Conservation (phyloP, 2,113 vertebrate genomes). For the Crotalus tigris region DNA sequence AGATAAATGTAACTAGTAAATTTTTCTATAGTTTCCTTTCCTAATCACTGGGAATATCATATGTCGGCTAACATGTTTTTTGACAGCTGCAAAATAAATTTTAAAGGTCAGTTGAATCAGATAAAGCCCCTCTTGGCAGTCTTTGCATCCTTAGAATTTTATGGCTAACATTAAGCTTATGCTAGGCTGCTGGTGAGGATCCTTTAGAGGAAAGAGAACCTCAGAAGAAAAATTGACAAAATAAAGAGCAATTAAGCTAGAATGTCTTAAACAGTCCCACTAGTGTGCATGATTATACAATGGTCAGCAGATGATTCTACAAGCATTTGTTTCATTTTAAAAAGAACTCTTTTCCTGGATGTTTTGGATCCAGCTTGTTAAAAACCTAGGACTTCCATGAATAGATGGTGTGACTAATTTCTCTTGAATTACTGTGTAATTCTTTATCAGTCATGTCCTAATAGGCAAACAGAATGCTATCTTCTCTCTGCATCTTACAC, state of each 20-base stretch:
- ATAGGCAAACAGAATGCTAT: conserved; percentile 37
- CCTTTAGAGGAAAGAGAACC: conserved; percentile 42
- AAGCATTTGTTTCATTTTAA: conserved; percentile 72
- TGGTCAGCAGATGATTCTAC: conserved; percentile 54
- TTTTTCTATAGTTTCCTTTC: conserved; percentile 44
- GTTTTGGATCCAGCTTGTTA: conserved; percentile 62
- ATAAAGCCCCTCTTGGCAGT: conserved; percentile 55
- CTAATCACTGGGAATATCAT: conserved; percentile 36
- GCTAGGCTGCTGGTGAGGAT: conserved; percentile 11
- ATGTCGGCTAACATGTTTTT: conserved; percentile 45
- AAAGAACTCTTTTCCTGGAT: conserved; percentile 35
- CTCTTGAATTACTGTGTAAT: conserved; percentile 59
- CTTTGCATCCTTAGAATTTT: conserved; percentile 54
- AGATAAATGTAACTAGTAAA: conserved; percentile 49
- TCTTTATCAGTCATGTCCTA: conserved; percentile 54
- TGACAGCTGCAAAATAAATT: conserved; percentile 65
- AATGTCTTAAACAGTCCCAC: conserved; percentile 49
- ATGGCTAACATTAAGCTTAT: conserved; percentile 56
- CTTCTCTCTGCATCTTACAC: conserved; percentile 11
- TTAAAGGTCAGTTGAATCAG: conserved; percentile 67
- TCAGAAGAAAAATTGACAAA: conserved; percentile 51
- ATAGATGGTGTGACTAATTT: conserved; percentile 62
- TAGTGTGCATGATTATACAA: conserved; percentile 57
- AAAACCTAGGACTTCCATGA: conserved; percentile 62
- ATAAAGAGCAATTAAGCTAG: conserved; percentile 56